Base-by-base conservation (phyloP, 1,140 invertebrate species). In the Diabrotica undecimpunctata region DNA sequence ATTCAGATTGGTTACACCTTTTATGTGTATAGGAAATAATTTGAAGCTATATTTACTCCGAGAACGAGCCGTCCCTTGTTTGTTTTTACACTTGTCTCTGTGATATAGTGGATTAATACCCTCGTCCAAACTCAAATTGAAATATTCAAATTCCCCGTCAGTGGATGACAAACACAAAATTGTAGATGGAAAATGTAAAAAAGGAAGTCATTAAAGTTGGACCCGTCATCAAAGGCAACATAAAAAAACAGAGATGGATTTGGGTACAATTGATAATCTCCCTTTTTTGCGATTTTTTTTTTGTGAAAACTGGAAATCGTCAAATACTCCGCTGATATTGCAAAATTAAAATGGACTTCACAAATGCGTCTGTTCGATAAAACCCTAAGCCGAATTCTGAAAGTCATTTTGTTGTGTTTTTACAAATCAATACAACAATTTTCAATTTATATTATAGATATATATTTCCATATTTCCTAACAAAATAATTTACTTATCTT, bases 1-100 rank as follows among this genome's bases (percentile, higher is more conserved):
- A 78, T 77, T 78, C 75, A 78, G 75, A 78, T 78, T 78, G 77
- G 77, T 78, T 78, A 78, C 77, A 78, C 77, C 77, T 78, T 78
- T 78, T 77, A 78, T 77, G 66, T 74, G 77, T 78, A 73, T 69
- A 75, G 74, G 74, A 78, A 78, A 77, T 77, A 77, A 77, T 78
- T 77, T 75, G 62, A 68, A 67, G 69, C 71, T 68, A 71, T 72
- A 73, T 76, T 74, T 73, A 72, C 74, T 67, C 73, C 65, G 51
- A 61, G 63, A 58, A 55, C 71, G 41, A 66, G 61, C 60, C 70
- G 64, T 64, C 74, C 72, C 73, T 68, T 78, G 74, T 77, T 78
- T 78, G 75, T 78, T 78, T 78, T 75, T 77, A 74, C 76, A 78
- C 76, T 78, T 78, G 75, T 75, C 71, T 69, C 76, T 78, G 75